phyloP scores from a whole-genome alignment of 35 echinoderm and acorn worm species.

The Apostichopus parvimensis region DNA sequence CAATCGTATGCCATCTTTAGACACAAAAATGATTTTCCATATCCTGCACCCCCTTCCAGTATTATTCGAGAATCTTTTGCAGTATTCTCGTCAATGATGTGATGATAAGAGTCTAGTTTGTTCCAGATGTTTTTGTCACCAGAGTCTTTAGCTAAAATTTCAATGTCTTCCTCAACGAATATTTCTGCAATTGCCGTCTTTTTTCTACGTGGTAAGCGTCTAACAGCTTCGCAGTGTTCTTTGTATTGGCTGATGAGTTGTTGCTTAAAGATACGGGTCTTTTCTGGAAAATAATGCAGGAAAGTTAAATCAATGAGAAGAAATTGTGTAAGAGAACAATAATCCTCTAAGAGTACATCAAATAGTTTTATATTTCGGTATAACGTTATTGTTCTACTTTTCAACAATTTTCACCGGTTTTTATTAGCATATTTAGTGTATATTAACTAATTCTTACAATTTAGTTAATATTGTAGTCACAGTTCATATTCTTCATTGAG shows the following conservation, averaged over 20 bases:
- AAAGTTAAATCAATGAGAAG: no score
- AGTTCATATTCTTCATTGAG: no score
- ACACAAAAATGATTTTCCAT: conserved; percentile 16
- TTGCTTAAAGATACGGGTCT: neutral
- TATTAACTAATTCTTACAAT: no score
- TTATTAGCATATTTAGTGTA: no score
- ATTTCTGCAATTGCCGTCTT: neutral
- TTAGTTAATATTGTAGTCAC: no score
- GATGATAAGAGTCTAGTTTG: neutral
- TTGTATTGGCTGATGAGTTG: conserved; percentile 4
- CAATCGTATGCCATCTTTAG: conserved; percentile 37
- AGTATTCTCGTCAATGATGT: neutral
- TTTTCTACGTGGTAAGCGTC: neutral
- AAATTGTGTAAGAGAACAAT: no score
- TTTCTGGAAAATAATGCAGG: neutral
- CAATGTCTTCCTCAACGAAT: conserved; percentile 21
- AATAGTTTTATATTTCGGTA: no score
- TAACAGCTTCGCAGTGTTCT: conserved; percentile 9
- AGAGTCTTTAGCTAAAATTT: neutral
- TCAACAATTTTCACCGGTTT: no score
- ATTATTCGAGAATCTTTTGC: neutral
- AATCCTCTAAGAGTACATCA: no score
- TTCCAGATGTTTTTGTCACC: neutral
- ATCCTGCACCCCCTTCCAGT: conserved; percentile 14
- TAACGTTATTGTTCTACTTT: no score